A percentile compares a stretch with the other conserved stretches of the same genome.
These are phyloP conservation scores for Drosophila pachea DNA, from an alignment of 1,140 invertebrate species.

Conservation along the genomic window DNA sequence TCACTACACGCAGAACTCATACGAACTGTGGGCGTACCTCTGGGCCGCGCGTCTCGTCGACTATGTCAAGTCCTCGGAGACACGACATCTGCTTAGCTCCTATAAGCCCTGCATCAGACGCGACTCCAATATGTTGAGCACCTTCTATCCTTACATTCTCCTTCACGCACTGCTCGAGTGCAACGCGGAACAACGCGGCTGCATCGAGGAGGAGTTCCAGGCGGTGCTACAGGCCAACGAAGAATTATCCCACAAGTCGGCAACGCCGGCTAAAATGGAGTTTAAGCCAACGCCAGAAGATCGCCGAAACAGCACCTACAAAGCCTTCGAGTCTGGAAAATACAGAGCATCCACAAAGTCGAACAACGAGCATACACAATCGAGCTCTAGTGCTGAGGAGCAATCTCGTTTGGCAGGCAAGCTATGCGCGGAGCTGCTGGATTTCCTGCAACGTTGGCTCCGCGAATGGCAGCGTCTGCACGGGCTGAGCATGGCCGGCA, in stretches of 20 bases:
- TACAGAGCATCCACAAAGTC: conserved; percentile 40
- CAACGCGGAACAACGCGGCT: conserved; percentile 53
- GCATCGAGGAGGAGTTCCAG: conserved; percentile 81
- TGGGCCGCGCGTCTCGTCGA: conserved; percentile 83
- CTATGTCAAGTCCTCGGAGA: conserved; percentile 80
- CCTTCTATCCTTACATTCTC: conserved; percentile 86
- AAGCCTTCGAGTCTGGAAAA: conserved; percentile 53
- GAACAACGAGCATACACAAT: not conserved
- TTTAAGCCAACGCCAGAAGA: not conserved
- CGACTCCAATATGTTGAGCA: conserved; percentile 84
- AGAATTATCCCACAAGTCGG: conserved; percentile 11
- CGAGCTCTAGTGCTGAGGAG: conserved; percentile 38
- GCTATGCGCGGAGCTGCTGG: conserved; percentile 85
- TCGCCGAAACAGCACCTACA: conserved; percentile 22
- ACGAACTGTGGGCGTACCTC: conserved; percentile 86
- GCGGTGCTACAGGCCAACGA: conserved; percentile 59
- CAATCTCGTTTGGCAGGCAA: conserved; percentile 79
- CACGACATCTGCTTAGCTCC: conserved; percentile 81
- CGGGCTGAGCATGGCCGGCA: conserved; percentile 50
- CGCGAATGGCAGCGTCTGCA: conserved; percentile 81
- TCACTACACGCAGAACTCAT: conserved; percentile 80
- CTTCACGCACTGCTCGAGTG: conserved; percentile 82
- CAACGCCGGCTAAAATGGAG: conserved; percentile 2
- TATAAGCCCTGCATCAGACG: conserved; percentile 86
- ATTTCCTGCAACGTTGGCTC: conserved; percentile 87